phyloP scores from a whole-genome alignment of 64 coral and sea anemone species.

The Stichodactyla helianthus region DNA sequence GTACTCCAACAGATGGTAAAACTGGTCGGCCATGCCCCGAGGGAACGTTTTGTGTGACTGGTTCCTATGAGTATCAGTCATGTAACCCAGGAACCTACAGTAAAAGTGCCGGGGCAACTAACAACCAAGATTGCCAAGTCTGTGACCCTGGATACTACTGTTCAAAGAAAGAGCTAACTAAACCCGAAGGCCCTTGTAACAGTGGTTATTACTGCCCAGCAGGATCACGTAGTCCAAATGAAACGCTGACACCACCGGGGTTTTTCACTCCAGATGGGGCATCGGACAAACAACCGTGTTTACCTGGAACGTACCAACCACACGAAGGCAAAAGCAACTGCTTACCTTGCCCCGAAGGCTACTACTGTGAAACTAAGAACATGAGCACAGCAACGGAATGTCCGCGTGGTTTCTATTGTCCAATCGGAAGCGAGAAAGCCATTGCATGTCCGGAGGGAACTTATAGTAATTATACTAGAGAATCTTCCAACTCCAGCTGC shows the following conservation, averaged over 20 bases:
- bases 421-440: conserved; percentile 81
- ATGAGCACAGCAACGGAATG: conserved; percentile 62
- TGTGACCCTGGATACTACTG: conserved; percentile 93
- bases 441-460: conserved; percentile 88
- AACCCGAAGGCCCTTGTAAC: conserved; percentile 88
- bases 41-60: conserved; percentile 85
- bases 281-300: conserved; percentile 77
- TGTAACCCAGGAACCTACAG: conserved; percentile 84
- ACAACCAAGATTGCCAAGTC: conserved; percentile 87
- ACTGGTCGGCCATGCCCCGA: conserved; percentile 86
- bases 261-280: conserved; percentile 78
- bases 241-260: conserved; percentile 65
- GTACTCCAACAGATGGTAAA: conserved; percentile 77
- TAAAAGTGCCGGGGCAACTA: conserved; percentile 88
- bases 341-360: conserved; percentile 64
- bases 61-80: conserved; percentile 87
- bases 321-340: conserved; percentile 72
- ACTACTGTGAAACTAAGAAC: conserved; percentile 83
- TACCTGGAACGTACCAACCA: conserved; percentile 88
- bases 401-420: conserved; percentile 83
- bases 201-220: conserved; percentile 82
- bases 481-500: conserved; percentile 86
- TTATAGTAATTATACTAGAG: conserved; percentile 78
- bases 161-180: conserved; percentile 56
- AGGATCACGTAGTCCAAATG: conserved; percentile 72